phyloP scores from a whole-genome alignment of 2,797 vertebrate genomes.

The Podargus strigoides region DNA sequence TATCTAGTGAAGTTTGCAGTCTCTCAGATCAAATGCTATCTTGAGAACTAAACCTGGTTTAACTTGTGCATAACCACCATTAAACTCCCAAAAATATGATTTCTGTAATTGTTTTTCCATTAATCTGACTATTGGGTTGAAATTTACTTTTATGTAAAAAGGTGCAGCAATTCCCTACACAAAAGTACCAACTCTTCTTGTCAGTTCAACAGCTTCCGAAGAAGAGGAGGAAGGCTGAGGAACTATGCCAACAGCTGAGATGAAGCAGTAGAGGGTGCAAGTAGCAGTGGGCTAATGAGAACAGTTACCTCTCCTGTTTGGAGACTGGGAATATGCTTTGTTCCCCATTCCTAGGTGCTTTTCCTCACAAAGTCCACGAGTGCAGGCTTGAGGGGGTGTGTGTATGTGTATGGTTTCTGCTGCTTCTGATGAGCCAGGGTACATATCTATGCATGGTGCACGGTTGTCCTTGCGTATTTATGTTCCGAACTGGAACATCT shows the following conservation, averaged over 20 bases:
- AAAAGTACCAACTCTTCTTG: not conserved
- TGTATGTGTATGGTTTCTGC: not conserved
- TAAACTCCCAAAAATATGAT: rapidly evolving
- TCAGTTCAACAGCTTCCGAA: not conserved
- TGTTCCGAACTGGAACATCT: rapidly evolving
- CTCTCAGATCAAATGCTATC: not conserved
- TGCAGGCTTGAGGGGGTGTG: not conserved
- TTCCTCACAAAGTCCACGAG: not conserved
- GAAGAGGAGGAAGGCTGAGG: not conserved
- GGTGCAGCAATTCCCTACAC: not conserved
- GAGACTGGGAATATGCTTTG: not conserved
- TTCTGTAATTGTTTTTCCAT: not conserved
- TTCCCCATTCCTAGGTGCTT: not conserved
- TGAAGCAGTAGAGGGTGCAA: not conserved
- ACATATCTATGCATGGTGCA: rapidly evolving
- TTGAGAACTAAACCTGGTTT: not conserved
- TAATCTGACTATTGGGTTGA: not conserved
- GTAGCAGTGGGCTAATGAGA: not conserved
- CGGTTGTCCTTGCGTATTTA: rapidly evolving
- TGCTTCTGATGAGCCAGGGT: not conserved
- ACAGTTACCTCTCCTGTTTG: not conserved
- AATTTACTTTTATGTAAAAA: not conserved
- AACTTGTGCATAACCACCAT: not conserved
- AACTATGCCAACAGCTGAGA: rapidly evolving
- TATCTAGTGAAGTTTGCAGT: not conserved